Conservation (phyloP, 2,797 vertebrate species). For the Miichthys miiuy region DNA sequence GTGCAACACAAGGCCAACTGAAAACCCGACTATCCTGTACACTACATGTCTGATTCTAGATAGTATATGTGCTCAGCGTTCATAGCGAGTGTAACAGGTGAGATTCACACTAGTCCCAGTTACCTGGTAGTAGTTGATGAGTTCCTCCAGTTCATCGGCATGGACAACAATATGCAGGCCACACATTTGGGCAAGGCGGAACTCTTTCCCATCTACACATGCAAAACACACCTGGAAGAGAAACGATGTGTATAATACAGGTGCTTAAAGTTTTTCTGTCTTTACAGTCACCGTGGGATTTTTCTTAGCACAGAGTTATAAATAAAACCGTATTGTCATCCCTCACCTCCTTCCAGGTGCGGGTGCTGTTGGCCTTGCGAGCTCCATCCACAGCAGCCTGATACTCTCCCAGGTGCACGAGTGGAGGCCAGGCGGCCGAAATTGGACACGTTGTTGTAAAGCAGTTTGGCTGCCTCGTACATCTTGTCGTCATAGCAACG, state of each 20-base stretch:
- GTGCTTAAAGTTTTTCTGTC: not conserved
- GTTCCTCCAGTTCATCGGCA: slow-evolving; percentile 94
- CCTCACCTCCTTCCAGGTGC: slow-evolving; percentile 94
- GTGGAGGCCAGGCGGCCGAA: slow-evolving; percentile 94
- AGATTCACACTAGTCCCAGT: not conserved
- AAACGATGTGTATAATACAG: not conserved
- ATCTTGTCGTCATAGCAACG: slow-evolving; percentile 94
- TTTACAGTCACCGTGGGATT: not conserved
- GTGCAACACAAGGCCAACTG: not conserved
- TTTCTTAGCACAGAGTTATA: not conserved
- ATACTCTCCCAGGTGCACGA: slow-evolving; percentile 93
- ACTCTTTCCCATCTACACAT: slow-evolving; percentile 94
- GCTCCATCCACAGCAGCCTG: slow-evolving; percentile 95
- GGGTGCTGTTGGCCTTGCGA: slow-evolving; percentile 94
- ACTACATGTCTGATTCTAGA: not conserved
- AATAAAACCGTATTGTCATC: not conserved
- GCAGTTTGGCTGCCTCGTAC: slow-evolving; percentile 93
- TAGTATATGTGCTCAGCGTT: not conserved
- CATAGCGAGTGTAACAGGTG: not conserved
- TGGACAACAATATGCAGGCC: slow-evolving; percentile 96
- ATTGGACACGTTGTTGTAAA: slow-evolving; percentile 93
- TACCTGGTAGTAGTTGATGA: slow-evolving; percentile 96
- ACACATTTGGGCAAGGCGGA: slow-evolving; percentile 93
- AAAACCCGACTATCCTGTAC: not conserved
- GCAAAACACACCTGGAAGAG: slow-evolving; percentile 92